phyloP scores from a whole-genome alignment of 1,140 invertebrate species.

The Dreissena rostriformis region DNA sequence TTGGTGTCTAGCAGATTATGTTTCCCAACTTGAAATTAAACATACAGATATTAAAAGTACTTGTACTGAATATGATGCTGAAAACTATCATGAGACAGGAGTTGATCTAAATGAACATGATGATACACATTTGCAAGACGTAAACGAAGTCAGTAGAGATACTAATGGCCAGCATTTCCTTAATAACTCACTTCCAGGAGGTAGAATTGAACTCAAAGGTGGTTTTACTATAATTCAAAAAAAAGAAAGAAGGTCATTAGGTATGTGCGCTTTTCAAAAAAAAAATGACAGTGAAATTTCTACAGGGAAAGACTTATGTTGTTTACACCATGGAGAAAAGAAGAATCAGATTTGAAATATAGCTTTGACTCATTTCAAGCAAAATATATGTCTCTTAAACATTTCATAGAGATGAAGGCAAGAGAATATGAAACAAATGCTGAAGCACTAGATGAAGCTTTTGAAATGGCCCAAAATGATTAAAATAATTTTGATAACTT shows the following conservation, averaged over 20 bases:
- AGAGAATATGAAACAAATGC: constrained; percentile 8
- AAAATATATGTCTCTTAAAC: background rate
- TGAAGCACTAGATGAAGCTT: constrained; percentile 5
- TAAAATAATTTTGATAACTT: constrained; percentile 1
- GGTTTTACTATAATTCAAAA: background rate
- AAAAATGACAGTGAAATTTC: background rate
- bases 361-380: background rate
- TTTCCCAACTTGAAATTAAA: too few species aligned
- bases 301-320: background rate
- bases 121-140: too few species aligned
- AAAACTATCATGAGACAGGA: too few species aligned
- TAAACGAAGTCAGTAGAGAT: too few species aligned
- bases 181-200: background rate
- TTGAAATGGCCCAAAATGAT: background rate
- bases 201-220: background rate
- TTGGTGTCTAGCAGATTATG: constrained; percentile 48
- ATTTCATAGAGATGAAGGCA: constrained; percentile 13
- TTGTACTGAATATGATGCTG: too few species aligned
- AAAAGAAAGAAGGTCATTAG: background rate
- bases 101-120: too few species aligned
- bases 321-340: background rate
- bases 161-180: too few species aligned
- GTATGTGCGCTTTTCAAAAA: constrained; percentile 15
- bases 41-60: too few species aligned
- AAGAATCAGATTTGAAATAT: background rate